These are phyloP conservation scores for Carcharodon carcharias DNA, from an alignment of 2,797 vertebrate genomes.

Conservation along the genomic window DNA sequence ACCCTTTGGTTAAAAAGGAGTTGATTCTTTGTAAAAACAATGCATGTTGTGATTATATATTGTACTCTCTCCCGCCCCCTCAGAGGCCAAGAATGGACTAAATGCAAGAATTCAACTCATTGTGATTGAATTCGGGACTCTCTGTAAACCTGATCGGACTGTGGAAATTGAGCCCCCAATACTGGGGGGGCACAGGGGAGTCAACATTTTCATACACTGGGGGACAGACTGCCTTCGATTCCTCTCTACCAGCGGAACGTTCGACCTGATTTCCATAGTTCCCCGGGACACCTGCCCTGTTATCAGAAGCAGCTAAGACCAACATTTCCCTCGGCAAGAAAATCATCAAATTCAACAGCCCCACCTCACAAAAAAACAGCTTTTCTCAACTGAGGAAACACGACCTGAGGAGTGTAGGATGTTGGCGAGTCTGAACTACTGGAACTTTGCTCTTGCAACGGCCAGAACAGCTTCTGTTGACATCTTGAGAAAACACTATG, in stretches of 20 bases:
- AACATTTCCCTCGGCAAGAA: background rate
- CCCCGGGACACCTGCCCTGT: background rate
- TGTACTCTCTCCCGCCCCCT: background rate
- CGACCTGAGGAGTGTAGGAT: background rate
- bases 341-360: background rate
- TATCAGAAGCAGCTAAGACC: background rate
- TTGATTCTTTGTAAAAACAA: background rate
- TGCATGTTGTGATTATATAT: slow-evolving; percentile 26
- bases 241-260: background rate
- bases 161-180: too few relatives aligned
- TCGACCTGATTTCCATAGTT: background rate
- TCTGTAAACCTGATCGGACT: background rate
- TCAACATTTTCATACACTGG: background rate
- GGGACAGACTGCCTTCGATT: background rate
- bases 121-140: background rate
- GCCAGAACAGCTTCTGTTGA: background rate
- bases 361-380: background rate
- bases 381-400: background rate
- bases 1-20: background rate
- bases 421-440: background rate
- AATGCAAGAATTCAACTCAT: background rate
- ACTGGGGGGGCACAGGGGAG: background rate
- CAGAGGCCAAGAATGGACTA: background rate
- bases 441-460: background rate
- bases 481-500: background rate